Conservation (phyloP, 2,797 vertebrate genomes). For the Leptatherina wallacei region DNA sequence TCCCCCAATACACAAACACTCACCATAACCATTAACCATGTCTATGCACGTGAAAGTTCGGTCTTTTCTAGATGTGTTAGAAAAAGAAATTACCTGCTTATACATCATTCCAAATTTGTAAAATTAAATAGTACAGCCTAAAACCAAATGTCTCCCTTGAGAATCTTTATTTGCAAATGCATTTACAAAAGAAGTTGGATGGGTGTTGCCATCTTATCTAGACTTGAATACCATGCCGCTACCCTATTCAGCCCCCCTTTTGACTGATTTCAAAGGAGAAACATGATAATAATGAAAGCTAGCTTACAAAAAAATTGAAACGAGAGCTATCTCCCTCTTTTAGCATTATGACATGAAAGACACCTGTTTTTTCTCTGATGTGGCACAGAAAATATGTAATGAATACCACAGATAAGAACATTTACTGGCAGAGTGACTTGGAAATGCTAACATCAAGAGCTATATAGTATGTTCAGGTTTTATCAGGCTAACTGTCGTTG, state of each 20-base stretch:
- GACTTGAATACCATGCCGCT: constrained; percentile 62
- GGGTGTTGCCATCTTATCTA: constrained; percentile 73
- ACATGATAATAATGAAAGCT: constrained; percentile 75
- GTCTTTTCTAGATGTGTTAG: neutral
- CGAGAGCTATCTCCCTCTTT: constrained; percentile 67
- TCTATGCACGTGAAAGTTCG: neutral
- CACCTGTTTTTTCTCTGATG: constrained; percentile 70
- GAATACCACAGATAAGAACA: constrained; percentile 55
- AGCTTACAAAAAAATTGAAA: constrained; percentile 69
- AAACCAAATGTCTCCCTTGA: constrained; percentile 38
- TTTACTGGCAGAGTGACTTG: constrained; percentile 33
- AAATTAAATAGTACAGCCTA: constrained; percentile 17
- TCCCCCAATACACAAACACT: too few species aligned
- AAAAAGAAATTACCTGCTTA: neutral
- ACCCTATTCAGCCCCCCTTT: constrained; percentile 65
- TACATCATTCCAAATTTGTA: neutral
- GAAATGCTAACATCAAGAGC: constrained; percentile 12
- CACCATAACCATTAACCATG: neutral
- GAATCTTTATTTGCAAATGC: constrained; percentile 53
- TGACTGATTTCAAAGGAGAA: constrained; percentile 74
- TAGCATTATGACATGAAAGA: constrained; percentile 72
- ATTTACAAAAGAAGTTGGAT: constrained; percentile 64
- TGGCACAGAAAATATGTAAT: constrained; percentile 62
- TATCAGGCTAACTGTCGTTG: too few species aligned
- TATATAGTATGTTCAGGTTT: too few species aligned